phyloP scores from a whole-genome alignment of 2,113 vertebrate species.

The Malurus melanocephalus region DNA sequence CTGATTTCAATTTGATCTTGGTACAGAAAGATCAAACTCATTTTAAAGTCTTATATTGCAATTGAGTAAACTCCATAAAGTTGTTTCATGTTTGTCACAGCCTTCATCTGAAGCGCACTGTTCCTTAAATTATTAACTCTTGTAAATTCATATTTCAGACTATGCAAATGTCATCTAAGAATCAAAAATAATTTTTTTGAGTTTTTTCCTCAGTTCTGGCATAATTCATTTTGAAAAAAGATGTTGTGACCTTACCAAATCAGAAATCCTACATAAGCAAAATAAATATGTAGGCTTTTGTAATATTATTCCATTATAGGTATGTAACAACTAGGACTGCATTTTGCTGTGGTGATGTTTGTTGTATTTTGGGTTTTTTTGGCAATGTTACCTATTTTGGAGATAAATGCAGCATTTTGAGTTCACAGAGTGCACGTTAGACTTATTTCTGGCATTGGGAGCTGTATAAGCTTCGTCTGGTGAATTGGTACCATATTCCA shows the following conservation, averaged over 20 bases:
- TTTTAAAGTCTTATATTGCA: neutral
- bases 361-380: neutral
- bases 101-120: neutral
- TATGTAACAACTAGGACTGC: neutral
- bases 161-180: neutral
- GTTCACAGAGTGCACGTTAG: neutral
- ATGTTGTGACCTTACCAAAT: neutral
- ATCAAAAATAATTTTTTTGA: neutral
- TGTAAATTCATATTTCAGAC: neutral
- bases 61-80: neutral
- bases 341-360: neutral
- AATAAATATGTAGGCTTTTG: neutral
- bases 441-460: neutral
- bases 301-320: neutral
- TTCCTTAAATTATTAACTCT: neutral
- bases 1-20: neutral
- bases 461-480: neutral
- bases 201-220: neutral
- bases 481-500: neutral
- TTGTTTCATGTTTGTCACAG: neutral
- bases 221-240: neutral
- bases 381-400: neutral
- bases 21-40: neutral
- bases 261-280: neutral
- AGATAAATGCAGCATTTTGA: neutral